Conservation (phyloP, 2,797 vertebrate species). For the Squalus acanthias region DNA sequence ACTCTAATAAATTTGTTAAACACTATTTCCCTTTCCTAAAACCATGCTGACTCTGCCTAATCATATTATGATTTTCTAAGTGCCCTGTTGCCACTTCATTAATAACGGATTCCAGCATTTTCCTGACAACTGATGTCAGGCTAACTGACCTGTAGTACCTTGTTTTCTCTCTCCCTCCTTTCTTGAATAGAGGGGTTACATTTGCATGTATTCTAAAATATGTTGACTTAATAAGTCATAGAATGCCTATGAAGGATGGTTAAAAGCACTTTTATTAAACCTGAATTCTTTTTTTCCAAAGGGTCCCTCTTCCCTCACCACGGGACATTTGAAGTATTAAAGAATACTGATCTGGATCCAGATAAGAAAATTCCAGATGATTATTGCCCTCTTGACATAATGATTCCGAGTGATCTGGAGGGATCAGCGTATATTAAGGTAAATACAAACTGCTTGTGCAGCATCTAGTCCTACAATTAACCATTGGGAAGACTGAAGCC, state of each 20-base stretch:
- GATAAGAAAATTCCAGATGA: conserved; percentile 96
- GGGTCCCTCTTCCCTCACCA: conserved; percentile 94
- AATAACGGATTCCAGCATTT: too few species aligned
- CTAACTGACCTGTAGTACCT: too few species aligned
- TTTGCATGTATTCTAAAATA: background rate
- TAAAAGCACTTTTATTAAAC: background rate
- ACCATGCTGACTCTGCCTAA: too few species aligned
- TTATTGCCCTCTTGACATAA: conserved; percentile 90
- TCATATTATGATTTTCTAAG: too few species aligned
- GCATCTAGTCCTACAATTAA: background rate
- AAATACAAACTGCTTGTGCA: conserved; percentile 30
- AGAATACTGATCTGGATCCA: conserved; percentile 95
- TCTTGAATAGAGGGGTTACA: too few species aligned
- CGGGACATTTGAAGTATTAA: conserved; percentile 95
- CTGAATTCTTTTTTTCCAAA: conserved; percentile 46
- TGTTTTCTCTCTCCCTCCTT: too few species aligned
- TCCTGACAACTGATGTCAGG: too few species aligned
- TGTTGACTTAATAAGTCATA: background rate
- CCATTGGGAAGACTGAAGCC: background rate
- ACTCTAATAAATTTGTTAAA: too few species aligned
- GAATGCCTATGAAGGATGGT: background rate
- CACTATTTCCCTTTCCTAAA: too few species aligned
- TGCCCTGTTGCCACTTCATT: too few species aligned
- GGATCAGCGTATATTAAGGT: conserved; percentile 97
- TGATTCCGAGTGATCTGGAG: conserved; percentile 93